Base-by-base conservation (phyloP, 2,888 invertebrate species). In the Cabera pusaria region DNA sequence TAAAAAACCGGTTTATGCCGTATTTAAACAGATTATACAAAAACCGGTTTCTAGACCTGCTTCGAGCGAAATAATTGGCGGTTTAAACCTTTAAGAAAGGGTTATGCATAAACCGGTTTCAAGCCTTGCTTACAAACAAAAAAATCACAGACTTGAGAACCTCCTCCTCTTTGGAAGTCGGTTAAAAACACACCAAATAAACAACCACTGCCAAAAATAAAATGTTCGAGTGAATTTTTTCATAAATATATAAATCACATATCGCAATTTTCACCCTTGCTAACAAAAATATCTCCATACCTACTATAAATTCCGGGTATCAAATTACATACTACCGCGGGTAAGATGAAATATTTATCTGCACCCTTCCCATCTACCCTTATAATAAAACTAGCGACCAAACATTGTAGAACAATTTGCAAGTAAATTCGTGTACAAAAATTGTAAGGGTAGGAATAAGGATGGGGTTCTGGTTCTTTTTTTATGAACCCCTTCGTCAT, bases 391-490 rank as follows among this genome's bases (percentile, higher is more conserved):
- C 41, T 36, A 42, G 35, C 25, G 14, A 31, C 41, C 29, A 26
- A 26, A 42, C 35, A 36, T 36, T 35, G 41, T 42, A 26, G 31
- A 42, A 42, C 41, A 42, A 42, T 42, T 42, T 42, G 31, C 35
- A 36, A 42, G 31, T 35, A 36, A 42, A 42, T 32, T 42, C 26
- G 31, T 31, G 29, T 31, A 42, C 35, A 29, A 22, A 34, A 29
- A 36, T 22, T 35, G 25, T 36, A 8, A 32, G 35, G 35, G 41
- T 31, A 31, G 24, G 29, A 41, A 41, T 31, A 42, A 32, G 6
- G 35, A 42, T 42, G 31, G 41, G 29, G 31, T 9, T 20, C 11
- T 19, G 36, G n/a, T 22, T 35, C 19, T 17, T 18, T 34, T 36
- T 42, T 42, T 42, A 42, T 42, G 41, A 36, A 42, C 41, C 31